A percentile compares a stretch with the other conserved stretches of the same genome.
Evolutionary conservation across 2,888 invertebrate genomes (phyloP).

Genomic region (Scaeva pyrastri): DNA sequence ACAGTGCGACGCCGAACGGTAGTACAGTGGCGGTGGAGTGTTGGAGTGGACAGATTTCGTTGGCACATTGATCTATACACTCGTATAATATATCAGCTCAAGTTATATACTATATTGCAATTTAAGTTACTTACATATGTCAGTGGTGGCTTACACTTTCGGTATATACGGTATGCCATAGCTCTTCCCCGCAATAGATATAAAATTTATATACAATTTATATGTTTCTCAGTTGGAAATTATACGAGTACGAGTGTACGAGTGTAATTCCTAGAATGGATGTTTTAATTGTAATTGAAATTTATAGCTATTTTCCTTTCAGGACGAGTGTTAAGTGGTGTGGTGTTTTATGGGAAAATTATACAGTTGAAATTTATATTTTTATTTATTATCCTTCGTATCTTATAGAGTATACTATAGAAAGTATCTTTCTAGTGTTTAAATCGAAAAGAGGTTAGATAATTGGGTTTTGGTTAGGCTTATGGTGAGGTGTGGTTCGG

Average conservation of each 20-base stretch:
- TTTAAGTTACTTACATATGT: background rate
- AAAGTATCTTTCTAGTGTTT: background rate
- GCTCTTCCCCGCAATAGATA: slow-evolving; percentile 1
- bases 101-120: background rate
- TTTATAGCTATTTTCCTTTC: slow-evolving; percentile 54
- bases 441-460: slow-evolving; percentile 20
- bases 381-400: slow-evolving; percentile 13
- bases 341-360: slow-evolving; percentile 43
- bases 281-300: slow-evolving; percentile 70
- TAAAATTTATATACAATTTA: slow-evolving; percentile 26
- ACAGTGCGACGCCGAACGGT: background rate
- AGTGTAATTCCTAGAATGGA: slow-evolving; percentile 36
- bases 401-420: too few relatives aligned
- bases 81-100: background rate
- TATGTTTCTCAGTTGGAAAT: slow-evolving; percentile 16
- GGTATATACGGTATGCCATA: background rate
- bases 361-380: slow-evolving; percentile 6
- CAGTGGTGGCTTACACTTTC: background rate
- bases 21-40: background rate
- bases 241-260: background rate
- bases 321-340: slow-evolving; percentile 24
- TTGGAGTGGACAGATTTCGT: slow-evolving; percentile 37
- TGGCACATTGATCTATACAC: slow-evolving; percentile 1
- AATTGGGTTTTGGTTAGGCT: slow-evolving; percentile 23
- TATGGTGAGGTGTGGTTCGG: background rate